Evolutionary conservation across 2,797 vertebrate species (phyloP), one percentile per base, ranked within the genome.

Genomic region (Microtus obscurus): DNA sequence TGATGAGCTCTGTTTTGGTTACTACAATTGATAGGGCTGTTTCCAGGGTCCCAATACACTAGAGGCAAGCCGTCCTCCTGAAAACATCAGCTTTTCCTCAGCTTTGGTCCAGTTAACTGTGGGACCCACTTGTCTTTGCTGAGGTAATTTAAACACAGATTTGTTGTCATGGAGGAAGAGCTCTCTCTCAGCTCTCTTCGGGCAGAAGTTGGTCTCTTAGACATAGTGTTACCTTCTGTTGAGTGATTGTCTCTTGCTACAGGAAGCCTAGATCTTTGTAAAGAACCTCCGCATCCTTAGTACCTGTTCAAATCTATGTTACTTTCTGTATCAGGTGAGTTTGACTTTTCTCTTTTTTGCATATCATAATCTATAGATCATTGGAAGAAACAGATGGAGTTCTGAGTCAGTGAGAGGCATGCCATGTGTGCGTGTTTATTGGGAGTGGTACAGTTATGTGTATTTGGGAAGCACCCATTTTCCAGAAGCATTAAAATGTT

Each of bases 211-310:
- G 59, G 9, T 87, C 27, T 19, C 48, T 71, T 93, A 74, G 53
- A 69, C 5, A 25, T 80, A 19, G 13, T 81, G n/a, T 93, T 96
- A 90, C 87, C 97, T 97, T 92, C 45, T 80, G 43, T 92, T 90
- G 56, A 93, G 86, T 43, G 56, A 69, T 43, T 48, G 0, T 92
- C 88, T 93, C 61, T 71, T 95, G 53, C 51, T 34, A 95, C 91
- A 96, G n/a, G 23, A 40, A 74, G 95, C 86, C 95, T 77, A 93
- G 27, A 48, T 92, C 94, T 86, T 77, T 76, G 73, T 43, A 74
- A 88, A 92, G 34, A 90, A 51, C 9, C 17, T 89, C n/a, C 1
- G 67, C 23, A 89, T 91, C 67, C 93, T 90, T 85, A 43, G 92
- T 87, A 51, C 17, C 79, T 17, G 48, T 92, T 92, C 78, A 85